Evolutionary conservation across 2,888 invertebrate genomes (phyloP), one percentile per base, ranked within the genome.

Genomic region (Drosophila fungiperda): DNA sequence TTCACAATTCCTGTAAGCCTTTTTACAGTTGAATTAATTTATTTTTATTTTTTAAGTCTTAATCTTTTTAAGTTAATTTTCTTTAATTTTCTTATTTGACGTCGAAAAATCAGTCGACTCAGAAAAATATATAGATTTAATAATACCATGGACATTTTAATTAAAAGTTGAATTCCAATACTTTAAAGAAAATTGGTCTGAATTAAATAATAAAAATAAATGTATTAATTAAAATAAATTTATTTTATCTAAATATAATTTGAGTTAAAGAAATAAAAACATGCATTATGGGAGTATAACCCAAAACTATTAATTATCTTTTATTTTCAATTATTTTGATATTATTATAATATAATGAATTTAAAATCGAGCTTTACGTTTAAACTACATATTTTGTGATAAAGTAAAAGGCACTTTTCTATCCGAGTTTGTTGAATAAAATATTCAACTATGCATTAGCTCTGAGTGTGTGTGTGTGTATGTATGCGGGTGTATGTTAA

Each of bases 401-500:
- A 50, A 11, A 29, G 50, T 50, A 50, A n/a, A n/a, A 29, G 17
- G 1, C 6, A 50, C 50, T 26, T n/a, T 29, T 11, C 23, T 11
- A 26, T 42, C 8, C 45, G 23, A 8, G 45, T 45, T 20, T 45
- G 15, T 45, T 23, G 23, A 23, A 45, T 45, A 15, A 45, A 45
- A 23, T 45, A 45, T 45, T 45, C 45, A 45, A 15, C 45, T 23
- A 23, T 45, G 45, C 23, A 23, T 15, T 23, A 45, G 45, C 45
- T 8, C 23, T 42, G 42, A 42, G 11, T 42, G 29, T 62, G n/a
- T 50, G n/a, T 63, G 48, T 52, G 38, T 68, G 40, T 53, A 29
- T 49, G 54, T 48, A 36, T 32, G 57, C 17, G 40, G 48, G 20
- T 42, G 72, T 61, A 4, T 40, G 65, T 42, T 65, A 73, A 71